Evolutionary conservation across 2,113 vertebrate species (phyloP).

Genomic region (Macheiramphus alcinus): DNA sequence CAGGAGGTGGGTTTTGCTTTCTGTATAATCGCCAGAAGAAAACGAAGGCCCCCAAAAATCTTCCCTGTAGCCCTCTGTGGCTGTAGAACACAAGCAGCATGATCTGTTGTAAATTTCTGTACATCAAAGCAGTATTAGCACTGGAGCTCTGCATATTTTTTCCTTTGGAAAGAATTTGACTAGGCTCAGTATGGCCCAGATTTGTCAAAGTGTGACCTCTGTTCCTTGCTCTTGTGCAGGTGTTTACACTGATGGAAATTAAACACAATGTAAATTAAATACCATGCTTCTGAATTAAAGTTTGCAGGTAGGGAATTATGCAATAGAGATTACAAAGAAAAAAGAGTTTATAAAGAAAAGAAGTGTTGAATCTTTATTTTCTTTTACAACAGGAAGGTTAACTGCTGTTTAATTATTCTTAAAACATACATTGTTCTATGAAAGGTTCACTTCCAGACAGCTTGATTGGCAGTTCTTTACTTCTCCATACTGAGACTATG

Average conservation of each 20-base stretch:
- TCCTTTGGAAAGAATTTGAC: neutral
- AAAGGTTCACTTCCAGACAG: neutral
- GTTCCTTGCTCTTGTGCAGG: neutral
- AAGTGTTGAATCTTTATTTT: neutral
- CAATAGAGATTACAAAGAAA: neutral
- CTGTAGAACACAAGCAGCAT: neutral
- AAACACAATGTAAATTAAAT: neutral
- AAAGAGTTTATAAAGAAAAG: neutral
- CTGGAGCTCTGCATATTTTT: neutral
- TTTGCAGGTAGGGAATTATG: neutral
- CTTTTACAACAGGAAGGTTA: neutral
- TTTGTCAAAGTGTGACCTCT: neutral
- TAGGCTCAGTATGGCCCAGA: neutral
- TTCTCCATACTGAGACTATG: neutral
- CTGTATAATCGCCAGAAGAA: neutral
- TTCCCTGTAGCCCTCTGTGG: neutral
- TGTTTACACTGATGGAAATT: neutral
- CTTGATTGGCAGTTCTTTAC: neutral
- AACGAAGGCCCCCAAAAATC: neutral
- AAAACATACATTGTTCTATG: neutral
- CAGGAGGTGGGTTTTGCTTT: neutral
- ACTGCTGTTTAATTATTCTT: neutral
- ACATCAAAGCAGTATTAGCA: neutral
- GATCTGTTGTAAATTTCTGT: neutral
- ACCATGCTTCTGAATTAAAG: neutral